Conservation (phyloP, 1,140 invertebrate species). For the Drosophila tristis region DNA sequence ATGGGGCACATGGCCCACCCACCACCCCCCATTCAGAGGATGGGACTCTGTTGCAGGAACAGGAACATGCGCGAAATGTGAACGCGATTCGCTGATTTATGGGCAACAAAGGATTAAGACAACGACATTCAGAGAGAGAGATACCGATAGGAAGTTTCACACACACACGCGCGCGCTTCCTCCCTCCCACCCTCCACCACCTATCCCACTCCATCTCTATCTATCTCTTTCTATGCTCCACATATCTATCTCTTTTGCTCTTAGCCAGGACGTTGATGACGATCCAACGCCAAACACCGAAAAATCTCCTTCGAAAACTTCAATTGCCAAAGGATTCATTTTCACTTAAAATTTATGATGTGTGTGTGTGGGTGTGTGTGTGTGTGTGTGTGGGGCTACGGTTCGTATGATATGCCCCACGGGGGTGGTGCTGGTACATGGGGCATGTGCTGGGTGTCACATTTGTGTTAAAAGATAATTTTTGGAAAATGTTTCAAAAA, state of each 20-base stretch:
- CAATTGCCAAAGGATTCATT: conserved; percentile 82
- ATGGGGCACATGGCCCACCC: conserved; percentile 52
- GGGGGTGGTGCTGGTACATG: conserved; percentile 9
- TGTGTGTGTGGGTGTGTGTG: conserved; percentile 35
- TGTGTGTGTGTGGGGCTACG: conserved; percentile 37
- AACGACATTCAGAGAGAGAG: conserved; percentile 49
- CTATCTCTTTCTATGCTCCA: conserved; percentile 7
- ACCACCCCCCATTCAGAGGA: background rate
- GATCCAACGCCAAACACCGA: conserved; percentile 61
- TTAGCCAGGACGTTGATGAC: conserved; percentile 51
- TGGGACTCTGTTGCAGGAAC: conserved; percentile 31
- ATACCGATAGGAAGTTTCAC: conserved; percentile 61
- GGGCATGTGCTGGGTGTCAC: conserved; percentile 67
- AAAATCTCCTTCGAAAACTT: conserved; percentile 75
- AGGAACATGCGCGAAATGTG: conserved; percentile 71
- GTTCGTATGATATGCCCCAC: conserved; percentile 29
- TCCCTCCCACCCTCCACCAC: background rate
- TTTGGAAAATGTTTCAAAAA: conserved; percentile 72
- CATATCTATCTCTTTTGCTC: too few relatives aligned
- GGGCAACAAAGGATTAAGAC: conserved; percentile 81
- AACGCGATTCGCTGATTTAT: conserved; percentile 81
- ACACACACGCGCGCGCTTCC: conserved; percentile 3
- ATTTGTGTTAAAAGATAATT: conserved; percentile 81
- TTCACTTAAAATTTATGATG: conserved; percentile 81
- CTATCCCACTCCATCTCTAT: background rate